Evolutionary conservation across 2,113 vertebrate species (phyloP).

Genomic region (Macrotis lagotis): DNA sequence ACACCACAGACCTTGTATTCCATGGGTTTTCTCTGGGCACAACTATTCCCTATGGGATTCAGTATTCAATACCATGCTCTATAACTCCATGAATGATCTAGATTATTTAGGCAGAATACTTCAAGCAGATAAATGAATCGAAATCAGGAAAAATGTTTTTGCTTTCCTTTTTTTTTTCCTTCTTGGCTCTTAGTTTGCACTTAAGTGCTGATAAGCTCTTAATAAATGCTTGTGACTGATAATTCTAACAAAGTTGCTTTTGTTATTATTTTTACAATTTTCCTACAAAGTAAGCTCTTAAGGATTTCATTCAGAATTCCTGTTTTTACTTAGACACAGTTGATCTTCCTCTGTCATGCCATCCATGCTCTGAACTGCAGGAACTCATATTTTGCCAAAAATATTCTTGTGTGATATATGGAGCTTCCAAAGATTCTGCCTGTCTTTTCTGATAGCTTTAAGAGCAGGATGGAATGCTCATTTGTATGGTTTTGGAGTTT

Average conservation of each 20-base stretch:
- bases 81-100: neutral
- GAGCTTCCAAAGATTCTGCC: neutral
- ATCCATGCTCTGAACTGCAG: neutral
- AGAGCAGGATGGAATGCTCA: neutral
- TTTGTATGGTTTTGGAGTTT: neutral
- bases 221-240: neutral
- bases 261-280: neutral
- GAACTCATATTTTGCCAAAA: neutral
- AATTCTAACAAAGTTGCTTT: neutral
- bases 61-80: neutral
- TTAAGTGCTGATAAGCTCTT: neutral
- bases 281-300: neutral
- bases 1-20: neutral
- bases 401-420: accelerated
- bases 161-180: neutral
- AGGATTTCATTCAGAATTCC: no score
- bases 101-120: neutral
- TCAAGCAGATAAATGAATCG: neutral
- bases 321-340: neutral
- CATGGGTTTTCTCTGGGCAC: neutral
- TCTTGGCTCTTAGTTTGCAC: neutral
- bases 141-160: neutral
- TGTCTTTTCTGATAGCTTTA: neutral
- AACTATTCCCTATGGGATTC: neutral
- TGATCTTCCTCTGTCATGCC: neutral